Conservation (phyloP, 2,113 vertebrate species). For the Todiramphus saurophagus region DNA sequence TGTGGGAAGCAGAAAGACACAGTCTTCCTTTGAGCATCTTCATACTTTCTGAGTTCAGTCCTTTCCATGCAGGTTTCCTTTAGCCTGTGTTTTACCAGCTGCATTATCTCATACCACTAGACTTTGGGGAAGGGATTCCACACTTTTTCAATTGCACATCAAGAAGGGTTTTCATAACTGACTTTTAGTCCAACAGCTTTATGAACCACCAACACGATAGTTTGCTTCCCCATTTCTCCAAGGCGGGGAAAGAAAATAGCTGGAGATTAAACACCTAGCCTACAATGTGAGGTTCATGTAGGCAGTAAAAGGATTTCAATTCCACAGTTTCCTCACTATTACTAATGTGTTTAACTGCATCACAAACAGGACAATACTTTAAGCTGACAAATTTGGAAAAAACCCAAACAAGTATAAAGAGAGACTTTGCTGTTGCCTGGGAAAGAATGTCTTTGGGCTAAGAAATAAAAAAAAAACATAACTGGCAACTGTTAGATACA, state of each 20-base stretch:
- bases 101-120: not conserved
- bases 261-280: not conserved
- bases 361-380: conserved; percentile 6
- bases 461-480: not conserved
- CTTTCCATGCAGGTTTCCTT: not conserved
- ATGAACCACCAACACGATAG: not conserved
- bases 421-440: not conserved
- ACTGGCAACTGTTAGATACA: not conserved
- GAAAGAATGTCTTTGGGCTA: not conserved
- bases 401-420: not conserved
- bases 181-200: not conserved
- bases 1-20: not conserved
- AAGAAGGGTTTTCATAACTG: not conserved
- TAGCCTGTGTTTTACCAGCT: not conserved
- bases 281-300: not conserved
- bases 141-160: not conserved
- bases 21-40: not conserved
- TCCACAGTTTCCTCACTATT: not conserved
- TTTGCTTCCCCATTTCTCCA: not conserved
- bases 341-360: not conserved
- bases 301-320: not conserved
- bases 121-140: not conserved
- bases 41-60: not conserved
- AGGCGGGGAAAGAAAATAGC: not conserved
- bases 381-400: not conserved